Conservation (phyloP, 2,888 invertebrate species). For the Folsomia manolachei region DNA sequence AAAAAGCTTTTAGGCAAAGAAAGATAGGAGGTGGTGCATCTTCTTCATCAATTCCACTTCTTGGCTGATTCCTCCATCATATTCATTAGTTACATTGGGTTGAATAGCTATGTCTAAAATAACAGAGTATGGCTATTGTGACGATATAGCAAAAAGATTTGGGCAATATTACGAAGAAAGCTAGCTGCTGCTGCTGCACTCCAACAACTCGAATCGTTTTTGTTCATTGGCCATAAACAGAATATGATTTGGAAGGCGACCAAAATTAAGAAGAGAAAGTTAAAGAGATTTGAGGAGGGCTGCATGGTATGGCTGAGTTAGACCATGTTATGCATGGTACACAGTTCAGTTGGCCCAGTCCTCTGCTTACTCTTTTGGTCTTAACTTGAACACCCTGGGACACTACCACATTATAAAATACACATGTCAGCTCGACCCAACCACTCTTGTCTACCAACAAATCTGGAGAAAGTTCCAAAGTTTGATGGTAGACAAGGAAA, state of each 20-base stretch:
- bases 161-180: too few relatives aligned
- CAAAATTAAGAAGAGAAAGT: slow-evolving; percentile 8
- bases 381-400: too few relatives aligned
- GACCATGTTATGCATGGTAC: too few relatives aligned
- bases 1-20: too few relatives aligned
- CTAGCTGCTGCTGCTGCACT: too few relatives aligned
- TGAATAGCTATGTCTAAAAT: not conserved
- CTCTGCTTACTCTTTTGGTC: too few relatives aligned
- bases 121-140: too few relatives aligned
- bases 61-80: not conserved
- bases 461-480: not conserved
- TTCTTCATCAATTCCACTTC: not conserved
- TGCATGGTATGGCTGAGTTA: too few relatives aligned
- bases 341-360: too few relatives aligned
- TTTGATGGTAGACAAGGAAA: slow-evolving; percentile 5
- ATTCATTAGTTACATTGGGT: not conserved
- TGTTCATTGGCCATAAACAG: slow-evolving; percentile 19
- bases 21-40: too few relatives aligned
- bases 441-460: not conserved
- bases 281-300: slow-evolving; percentile 6
- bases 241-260: slow-evolving; percentile 18
- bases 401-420: not conserved
- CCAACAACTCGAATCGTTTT: not conserved
- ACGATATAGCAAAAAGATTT: too few relatives aligned
- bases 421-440: not conserved